Evolutionary conservation across 1,140 invertebrate genomes (phyloP), one percentile per base, ranked within the genome.

Genomic region (Pemphigus obesinymphae): DNA sequence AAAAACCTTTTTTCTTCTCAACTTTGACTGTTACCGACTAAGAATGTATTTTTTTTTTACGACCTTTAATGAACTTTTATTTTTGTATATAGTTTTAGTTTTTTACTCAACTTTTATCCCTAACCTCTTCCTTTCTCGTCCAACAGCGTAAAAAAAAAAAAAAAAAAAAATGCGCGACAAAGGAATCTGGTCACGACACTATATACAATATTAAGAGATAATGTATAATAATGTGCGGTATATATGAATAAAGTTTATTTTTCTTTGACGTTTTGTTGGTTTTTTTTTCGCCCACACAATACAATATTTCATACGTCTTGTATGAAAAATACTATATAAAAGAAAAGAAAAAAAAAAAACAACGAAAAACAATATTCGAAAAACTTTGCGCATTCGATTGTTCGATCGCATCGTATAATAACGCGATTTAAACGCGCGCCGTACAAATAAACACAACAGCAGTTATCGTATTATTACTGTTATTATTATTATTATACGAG

Each of bases 51-150:
- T n/a, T 55, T 76, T 76, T 76, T 55, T 37, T 55, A 78, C n/a
- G 75, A 61, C 50, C 11, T 43, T 55, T 31, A 61, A 78, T 61
- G 34, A 78, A 78, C 23, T 61, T 78, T 78, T 78, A 55, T 78
- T 78, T 76, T 55, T 76, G 31, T 76, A 55, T 53, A 76, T 55
- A 58, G 10, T 70, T 70, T 70, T 70, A 34, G n/a, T n/a, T 70
- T n/a, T 63, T 70, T 40, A 37, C 53, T 53, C 34, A 23, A 75
- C 45, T 75, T 75, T 53, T 34, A 34, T 6, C 17, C 29, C 17
- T 23, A 0, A 50, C 0, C 3, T 40, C 26, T 58, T 58, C 55
- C 26, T 10, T 17, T 50, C 15, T 45, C 26, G 6, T 0, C 13
- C 31, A 17, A 20, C 37, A 40, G 10, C 4, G 4, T 40, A 40